Evolutionary conservation across 64 coral and sea anemone species (phyloP), one percentile per base, ranked within the genome.

Genomic region (Stylophora pistillata): DNA sequence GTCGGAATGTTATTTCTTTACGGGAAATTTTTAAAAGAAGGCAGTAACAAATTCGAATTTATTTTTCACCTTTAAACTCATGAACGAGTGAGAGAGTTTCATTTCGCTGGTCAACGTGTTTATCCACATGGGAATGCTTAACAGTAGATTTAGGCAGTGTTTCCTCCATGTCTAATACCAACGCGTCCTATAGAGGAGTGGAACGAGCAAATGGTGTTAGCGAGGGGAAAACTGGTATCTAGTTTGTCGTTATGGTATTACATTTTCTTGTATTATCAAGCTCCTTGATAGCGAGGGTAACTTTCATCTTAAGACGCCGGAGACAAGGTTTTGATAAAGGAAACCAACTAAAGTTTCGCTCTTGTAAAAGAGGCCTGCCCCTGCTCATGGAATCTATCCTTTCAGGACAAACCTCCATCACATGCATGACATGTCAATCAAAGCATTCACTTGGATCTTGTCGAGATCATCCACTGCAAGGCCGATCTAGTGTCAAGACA

Each of bases 401-500:
- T n/a, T n/a, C n/a, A n/a, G n/a, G n/a, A n/a, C n/a, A n/a, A n/a
- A n/a, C n/a, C n/a, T n/a, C n/a, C n/a, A 30, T 10, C 52, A 90
- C 89, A 78, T 90, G 89, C 89, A 84, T 90, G 1, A 90, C 78
- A 14, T 90, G 84, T 90, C 89, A 30, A 90, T 82, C 31, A 61
- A 41, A 1, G 89, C 89, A 63, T 90, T 82, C 0, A 59, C 81
- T 72, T 78, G 60, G 29, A 90, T 90, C 53, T 72, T 57, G 76
- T 90, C 89, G 57, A 90, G 82, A n/a, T 90, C 89, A 47, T 79
- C 89, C 20, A 90, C 89, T 23, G 89, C 89, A 13, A 90, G 71
- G 84, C 89, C 89, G 34, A 90, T 79, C 89, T 90, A 62, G 0
- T 25, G 65, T 25, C 32, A 0, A 77, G 1, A n/a, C n/a, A n/a